Evolutionary conservation across 2,113 vertebrate species (phyloP).

Genomic region (Gavialis gangeticus): DNA sequence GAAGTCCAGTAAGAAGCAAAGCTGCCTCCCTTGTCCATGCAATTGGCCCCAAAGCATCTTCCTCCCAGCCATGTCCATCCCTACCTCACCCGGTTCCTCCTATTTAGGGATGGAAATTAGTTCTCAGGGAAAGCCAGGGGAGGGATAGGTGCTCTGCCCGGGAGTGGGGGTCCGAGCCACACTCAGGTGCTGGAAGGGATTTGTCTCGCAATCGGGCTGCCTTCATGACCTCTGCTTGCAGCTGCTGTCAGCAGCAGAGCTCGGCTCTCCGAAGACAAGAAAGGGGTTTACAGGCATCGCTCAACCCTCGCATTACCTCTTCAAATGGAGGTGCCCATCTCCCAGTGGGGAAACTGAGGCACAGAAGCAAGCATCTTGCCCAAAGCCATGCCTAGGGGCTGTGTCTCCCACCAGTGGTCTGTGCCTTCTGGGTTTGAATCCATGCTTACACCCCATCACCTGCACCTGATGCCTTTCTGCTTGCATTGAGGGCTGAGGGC

Average conservation of each 20-base stretch:
- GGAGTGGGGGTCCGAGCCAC: no score
- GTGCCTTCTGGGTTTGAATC: no score
- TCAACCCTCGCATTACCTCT: neutral
- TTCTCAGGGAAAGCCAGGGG: neutral
- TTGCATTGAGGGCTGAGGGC: no score
- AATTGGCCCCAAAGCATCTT: neutral
- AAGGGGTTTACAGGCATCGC: no score
- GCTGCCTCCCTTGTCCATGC: no score
- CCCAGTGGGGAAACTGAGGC: neutral
- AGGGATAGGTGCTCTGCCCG: neutral
- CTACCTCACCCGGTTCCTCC: neutral
- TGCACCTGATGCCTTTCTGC: no score
- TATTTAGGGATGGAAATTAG: neutral
- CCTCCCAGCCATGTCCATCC: neutral
- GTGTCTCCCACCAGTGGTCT: no score
- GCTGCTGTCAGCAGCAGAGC: no score
- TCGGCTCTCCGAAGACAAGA: no score
- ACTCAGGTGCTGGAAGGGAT: neutral
- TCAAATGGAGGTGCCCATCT: neutral
- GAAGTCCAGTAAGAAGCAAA: accelerated
- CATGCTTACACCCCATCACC: no score
- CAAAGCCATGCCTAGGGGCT: no score
- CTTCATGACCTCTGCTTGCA: neutral
- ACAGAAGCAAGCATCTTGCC: neutral
- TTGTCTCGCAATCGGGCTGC: neutral